These are phyloP conservation scores for Sciaenops ocellatus DNA, from an alignment of 2,797 vertebrate genomes.

Conservation along the genomic window DNA sequence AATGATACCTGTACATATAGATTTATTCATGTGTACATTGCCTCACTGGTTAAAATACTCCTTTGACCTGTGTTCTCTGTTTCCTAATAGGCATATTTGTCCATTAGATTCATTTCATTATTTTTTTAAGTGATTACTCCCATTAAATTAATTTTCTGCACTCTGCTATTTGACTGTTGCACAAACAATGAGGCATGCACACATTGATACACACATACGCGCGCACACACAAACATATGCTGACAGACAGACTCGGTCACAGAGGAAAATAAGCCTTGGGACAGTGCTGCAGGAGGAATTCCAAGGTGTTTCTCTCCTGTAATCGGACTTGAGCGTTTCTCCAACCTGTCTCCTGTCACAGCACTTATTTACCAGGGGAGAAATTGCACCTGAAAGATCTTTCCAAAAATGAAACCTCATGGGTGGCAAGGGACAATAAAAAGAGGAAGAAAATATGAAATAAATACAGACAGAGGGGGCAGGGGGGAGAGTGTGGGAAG, in stretches of 20 bases:
- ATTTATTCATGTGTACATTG: background rate
- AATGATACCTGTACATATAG: background rate
- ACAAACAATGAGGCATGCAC: background rate
- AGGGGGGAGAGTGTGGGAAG: background rate
- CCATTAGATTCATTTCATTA: constrained; percentile 12
- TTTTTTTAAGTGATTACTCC: constrained; percentile 23
- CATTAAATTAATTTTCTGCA: constrained; percentile 23
- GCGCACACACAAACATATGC: background rate
- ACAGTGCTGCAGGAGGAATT: constrained; percentile 41
- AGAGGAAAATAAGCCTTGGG: constrained; percentile 35
- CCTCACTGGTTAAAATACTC: background rate
- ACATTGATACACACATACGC: constrained; percentile 4
- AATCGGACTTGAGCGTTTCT: constrained; percentile 36
- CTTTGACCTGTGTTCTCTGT: background rate
- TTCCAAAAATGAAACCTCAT: constrained; percentile 51
- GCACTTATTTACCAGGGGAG: constrained; percentile 70
- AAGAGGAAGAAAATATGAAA: constrained; percentile 54
- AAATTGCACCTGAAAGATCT: constrained; percentile 69
- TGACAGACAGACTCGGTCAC: constrained; percentile 1
- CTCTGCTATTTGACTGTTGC: constrained; percentile 24
- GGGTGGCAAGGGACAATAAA: constrained; percentile 62
- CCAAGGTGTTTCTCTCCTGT: constrained; percentile 33
- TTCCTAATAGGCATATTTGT: background rate
- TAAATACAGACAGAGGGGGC: constrained; percentile 37
- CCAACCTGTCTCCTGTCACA: constrained; percentile 68